Base-by-base conservation (phyloP, 1,140 invertebrate species). In the Agraylea sexmaculata region DNA sequence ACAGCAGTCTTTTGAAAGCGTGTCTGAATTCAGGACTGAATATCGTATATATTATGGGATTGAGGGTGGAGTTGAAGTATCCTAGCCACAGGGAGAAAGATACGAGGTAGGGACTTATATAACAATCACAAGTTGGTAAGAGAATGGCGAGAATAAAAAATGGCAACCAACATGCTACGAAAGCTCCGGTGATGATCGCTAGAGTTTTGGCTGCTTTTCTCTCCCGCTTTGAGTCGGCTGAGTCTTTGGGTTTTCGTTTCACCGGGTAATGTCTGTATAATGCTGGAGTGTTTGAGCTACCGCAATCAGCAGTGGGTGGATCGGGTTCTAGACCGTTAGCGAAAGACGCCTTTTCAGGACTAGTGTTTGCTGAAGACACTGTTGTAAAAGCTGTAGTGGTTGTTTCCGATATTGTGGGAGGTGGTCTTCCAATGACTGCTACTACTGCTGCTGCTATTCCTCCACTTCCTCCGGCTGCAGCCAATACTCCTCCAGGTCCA, bases 171-270 rank as follows among this genome's bases (percentile, higher is more conserved):
- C 87, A 90, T 28, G 82, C 73, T 19, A 90, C 81, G 60, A 91
- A 91, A 30, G 83, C 85, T 22, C 86, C 87, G 17, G 87, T 91
- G 45, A 90, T 87, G 58, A 89, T 88, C 49, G 86, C 87, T 48
- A 93, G 66, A 13, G 87, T 92, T 62, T 90, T 88, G 15, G 87
- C 88, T 11, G 88, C 88, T 62, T 91, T 92, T 28, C 83, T 69
- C 54, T 93, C 87, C n/a, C 87, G 69, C 52, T 87, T 87, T 1
- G 78, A 78, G 42, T 83, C 80, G 18, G 76, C 74, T 5, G 74
- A 74, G 44, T 81, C 78, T 47, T 78, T 75, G 1, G 69, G 68
- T 54, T 77, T 79, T 38, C 69, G 59, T 36, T 66, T 61, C 7
- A 66, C 57, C 19, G 69, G 55, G 27, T 68, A 63, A 15, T 65